Base-by-base conservation (phyloP, 2,797 vertebrate species). In the Craterocephalus amniculus region DNA sequence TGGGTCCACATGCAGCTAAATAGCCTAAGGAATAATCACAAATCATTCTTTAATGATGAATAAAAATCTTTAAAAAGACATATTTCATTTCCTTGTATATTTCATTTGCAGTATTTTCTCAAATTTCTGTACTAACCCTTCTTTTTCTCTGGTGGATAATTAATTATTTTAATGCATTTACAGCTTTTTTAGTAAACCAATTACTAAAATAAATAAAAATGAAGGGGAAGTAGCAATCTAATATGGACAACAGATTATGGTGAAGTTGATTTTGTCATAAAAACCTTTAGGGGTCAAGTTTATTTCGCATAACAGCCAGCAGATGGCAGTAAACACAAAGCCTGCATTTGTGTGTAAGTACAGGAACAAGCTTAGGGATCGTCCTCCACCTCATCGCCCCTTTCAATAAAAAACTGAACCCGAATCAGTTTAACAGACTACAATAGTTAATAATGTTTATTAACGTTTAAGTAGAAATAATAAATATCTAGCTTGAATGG, bases 271-370 rank as follows among this genome's bases (percentile, higher is more conserved):
- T 18, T 43, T 6, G 18, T 18, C 4, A 16, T 14, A 40, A 40
- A 20, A 43, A 18, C 18, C 3, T n/a, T n/a, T 20, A 48, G 43
- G 18, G 43, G 6, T 48, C 8, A 34, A 12, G 5, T 22, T 13
- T 22, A 35, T 48, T 18, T 29, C 43, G 1, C 0, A 2, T 18
- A 0, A 7, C 1, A 1, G 16, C 81, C 91, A 88, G 72, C 61
- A 91, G 91, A 27, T 83, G 88, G 87, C 71, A 76, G 80, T 13
- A 81, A 72, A 84, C n/a, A 79, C 88, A 72, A 80, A 55, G 78
- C 4, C 43, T 77, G 69, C 0, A 35, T 43, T 45, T 18, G 20
- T 20, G 2, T 26, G 20, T 6, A 2, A 20, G 0, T 1, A 24
- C 38, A 22, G n/a, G 14, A 13, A 0, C n/a, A 5, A 0, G 62